Base-by-base conservation (phyloP, 1,140 invertebrate genomes). In the Calephelis virginiensis region DNA sequence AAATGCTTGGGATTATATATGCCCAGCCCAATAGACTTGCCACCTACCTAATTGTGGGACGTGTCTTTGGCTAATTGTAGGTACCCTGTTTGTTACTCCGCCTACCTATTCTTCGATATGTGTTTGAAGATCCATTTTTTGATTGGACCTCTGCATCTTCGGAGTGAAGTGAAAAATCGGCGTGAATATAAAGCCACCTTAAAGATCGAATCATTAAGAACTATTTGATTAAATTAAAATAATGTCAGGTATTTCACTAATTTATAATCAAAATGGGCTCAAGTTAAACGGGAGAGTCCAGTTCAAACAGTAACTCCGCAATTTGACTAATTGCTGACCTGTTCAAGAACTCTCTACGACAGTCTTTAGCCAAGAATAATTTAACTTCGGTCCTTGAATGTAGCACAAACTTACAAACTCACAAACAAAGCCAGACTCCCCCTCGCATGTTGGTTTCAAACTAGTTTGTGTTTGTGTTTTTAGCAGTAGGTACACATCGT, bases 301-400 rank as follows among this genome's bases (percentile, higher is more conserved):
- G 50, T 56, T 56, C 50, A 56, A 56, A 56, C 50, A 56, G 50
- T 38, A 10, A 45, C 47, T 64, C 37, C 46, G 56, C 76, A 82
- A 82, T 82, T 82, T 82, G 73, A 77, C 78, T 80, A 82, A 82
- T 82, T 80, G 80, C 67, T 69, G 71, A 72, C 75, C 66, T 72
- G 67, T 65, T 72, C 53, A 38, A 59, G 53, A 59, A 12, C 53
- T 59, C 53, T 38, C 53, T 11, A 12, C 50, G 17, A 56, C 14
- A 59, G 53, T 59, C 56, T 59, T 59, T 59, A 59, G 56, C 28
- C 56, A 59, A 59, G 28, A 59, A 40, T 59, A 59, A 59, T 59
- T 59, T 59, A 59, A 59, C 56, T 59, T 59, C n/a, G 56, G 37
- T 17, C 56, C 56, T 59, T 59, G 56, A 13, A 59, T 59, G 56